A percentile compares a stretch with the other conserved stretches of the same genome.
Evolutionary conservation across 2,113 vertebrate species (phyloP).

Genomic region (Dicaeum eximium): DNA sequence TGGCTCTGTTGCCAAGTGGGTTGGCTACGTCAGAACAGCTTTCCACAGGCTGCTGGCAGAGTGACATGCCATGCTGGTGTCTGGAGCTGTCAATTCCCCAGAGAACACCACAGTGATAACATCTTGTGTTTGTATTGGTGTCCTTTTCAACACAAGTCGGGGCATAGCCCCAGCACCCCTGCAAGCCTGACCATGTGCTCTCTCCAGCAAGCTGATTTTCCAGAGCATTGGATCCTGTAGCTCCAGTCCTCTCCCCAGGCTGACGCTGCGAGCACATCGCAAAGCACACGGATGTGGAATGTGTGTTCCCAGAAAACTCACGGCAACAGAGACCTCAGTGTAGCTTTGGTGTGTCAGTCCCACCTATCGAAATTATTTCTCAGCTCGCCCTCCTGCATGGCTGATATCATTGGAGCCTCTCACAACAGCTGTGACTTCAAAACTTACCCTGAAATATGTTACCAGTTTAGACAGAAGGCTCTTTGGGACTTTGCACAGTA

Average conservation of each 20-base stretch:
- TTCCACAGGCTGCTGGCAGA: conserved; percentile 35
- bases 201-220: background rate
- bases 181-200: background rate
- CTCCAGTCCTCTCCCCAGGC: background rate
- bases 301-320: rapidly evolving
- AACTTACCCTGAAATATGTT: background rate
- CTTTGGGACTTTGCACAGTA: background rate
- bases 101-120: background rate
- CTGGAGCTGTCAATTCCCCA: background rate
- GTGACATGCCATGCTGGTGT: background rate
- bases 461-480: conserved; percentile 12
- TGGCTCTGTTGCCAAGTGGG: conserved; percentile 5
- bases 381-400: background rate
- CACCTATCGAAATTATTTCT: background rate
- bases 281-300: rapidly evolving
- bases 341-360: background rate
- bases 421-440: conserved; percentile 1
- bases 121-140: background rate
- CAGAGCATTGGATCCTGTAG: rapidly evolving
- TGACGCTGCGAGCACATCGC: rapidly evolving
- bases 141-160: background rate
- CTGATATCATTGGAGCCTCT: background rate
- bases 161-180: background rate
- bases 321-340: rapidly evolving
- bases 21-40: conserved; percentile 9